phyloP scores from a whole-genome alignment of 92 coral and sea anemone species.

The Montipora capitata region DNA sequence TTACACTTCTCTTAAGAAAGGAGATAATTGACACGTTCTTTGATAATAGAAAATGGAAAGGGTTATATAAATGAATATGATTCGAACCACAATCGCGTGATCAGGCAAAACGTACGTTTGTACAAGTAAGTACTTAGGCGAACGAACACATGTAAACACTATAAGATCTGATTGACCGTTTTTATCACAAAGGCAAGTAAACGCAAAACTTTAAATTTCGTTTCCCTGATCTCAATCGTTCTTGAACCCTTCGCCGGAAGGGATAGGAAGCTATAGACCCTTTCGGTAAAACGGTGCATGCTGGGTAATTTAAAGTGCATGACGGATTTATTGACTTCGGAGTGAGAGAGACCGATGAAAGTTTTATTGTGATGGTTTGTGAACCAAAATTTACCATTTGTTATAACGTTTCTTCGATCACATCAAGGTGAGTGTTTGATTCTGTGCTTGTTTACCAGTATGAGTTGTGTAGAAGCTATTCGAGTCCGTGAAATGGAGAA shows the following conservation, averaged over 20 bases:
- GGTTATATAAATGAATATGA: neutral
- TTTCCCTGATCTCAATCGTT: neutral
- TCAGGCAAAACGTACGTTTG: neutral
- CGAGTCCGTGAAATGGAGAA: too few relatives aligned
- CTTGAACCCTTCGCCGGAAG: neutral
- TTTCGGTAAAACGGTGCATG: too few relatives aligned
- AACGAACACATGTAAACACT: slow-evolving; percentile 8
- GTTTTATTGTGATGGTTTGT: too few relatives aligned
- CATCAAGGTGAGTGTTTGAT: too few relatives aligned
- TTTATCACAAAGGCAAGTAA: neutral
- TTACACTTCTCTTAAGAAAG: neutral
- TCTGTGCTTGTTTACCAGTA: too few relatives aligned
- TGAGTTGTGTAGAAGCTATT: too few relatives aligned
- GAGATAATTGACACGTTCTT: slow-evolving; percentile 27
- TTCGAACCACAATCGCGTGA: slow-evolving; percentile 46
- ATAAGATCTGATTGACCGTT: neutral
- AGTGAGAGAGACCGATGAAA: too few relatives aligned
- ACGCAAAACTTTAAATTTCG: neutral
- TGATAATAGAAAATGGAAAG: neutral
- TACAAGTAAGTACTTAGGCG: slow-evolving; percentile 37
- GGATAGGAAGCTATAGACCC: neutral
- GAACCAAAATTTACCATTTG: too few relatives aligned
- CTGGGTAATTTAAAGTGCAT: too few relatives aligned
- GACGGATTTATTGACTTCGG: too few relatives aligned
- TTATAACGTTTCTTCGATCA: too few relatives aligned